A percentile compares a stretch with the other conserved stretches of the same genome.
Conservation (phyloP, 2,113 vertebrate genomes). For the Melanocharis versteri region DNA sequence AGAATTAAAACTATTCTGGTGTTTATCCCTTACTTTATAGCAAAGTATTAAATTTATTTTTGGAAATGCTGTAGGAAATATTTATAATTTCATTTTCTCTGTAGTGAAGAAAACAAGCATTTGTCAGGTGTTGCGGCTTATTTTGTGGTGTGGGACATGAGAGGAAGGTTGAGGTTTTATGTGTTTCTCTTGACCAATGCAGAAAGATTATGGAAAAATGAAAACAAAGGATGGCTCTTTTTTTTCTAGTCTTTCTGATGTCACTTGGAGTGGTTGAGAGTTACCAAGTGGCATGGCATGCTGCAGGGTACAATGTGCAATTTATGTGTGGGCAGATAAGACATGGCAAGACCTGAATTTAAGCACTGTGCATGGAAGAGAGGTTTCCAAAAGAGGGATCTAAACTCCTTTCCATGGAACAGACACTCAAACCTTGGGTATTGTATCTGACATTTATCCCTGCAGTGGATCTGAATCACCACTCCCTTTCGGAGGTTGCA, state of each 20-base stretch:
- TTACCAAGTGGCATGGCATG: background rate
- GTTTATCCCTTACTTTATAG: background rate
- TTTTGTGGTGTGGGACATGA: background rate
- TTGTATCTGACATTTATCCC: background rate
- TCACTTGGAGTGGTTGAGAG: background rate
- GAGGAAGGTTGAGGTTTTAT: background rate
- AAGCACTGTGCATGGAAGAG: background rate
- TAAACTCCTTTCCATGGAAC: background rate
- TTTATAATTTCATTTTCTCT: background rate
- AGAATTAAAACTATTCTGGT: background rate
- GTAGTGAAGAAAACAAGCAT: background rate
- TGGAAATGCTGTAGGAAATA: background rate
- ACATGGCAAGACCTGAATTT: background rate
- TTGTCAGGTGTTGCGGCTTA: background rate
- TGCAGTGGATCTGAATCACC: background rate
- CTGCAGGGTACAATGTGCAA: background rate
- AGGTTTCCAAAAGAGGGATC: background rate
- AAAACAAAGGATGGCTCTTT: background rate
- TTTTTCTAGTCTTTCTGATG: background rate
- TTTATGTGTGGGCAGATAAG: background rate
- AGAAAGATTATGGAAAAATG: background rate
- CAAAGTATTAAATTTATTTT: background rate
- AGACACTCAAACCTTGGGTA: background rate
- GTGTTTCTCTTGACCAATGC: background rate
- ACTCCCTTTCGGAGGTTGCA: background rate